phyloP scores from a whole-genome alignment of 2,113 vertebrate genomes.

The Pomatostomus ruficeps region DNA sequence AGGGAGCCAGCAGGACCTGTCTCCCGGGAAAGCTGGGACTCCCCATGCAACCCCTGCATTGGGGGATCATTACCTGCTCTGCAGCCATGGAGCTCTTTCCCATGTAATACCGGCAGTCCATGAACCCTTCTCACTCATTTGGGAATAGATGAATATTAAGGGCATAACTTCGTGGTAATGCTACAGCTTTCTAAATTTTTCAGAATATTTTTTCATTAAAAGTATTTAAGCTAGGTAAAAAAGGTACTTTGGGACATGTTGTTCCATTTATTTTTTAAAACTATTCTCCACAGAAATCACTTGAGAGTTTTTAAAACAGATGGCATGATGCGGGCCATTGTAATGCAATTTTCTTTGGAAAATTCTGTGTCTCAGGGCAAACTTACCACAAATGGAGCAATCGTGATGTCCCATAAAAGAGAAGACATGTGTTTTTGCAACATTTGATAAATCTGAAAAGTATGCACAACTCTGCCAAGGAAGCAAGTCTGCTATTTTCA shows the following conservation, averaged over 20 bases:
- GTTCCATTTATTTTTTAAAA: conserved; percentile 39
- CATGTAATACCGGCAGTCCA: rapidly evolving
- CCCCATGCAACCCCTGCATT: rapidly evolving
- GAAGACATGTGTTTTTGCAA: conserved; percentile 16
- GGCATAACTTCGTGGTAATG: neutral
- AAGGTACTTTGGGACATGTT: neutral
- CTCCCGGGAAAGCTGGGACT: neutral
- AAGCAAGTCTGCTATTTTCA: conserved; percentile 22
- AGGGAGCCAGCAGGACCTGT: rapidly evolving
- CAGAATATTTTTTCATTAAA: neutral
- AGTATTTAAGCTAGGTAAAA: conserved; percentile 22
- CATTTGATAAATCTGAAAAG: conserved; percentile 11
- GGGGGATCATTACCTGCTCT: neutral
- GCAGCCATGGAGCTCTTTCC: neutral
- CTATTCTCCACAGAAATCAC: neutral
- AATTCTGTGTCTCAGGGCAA: conserved; percentile 40
- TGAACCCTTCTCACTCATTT: neutral
- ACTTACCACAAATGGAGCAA: conserved; percentile 45
- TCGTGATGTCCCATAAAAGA: neutral
- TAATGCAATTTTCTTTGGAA: conserved; percentile 48
- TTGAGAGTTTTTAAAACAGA: conserved; percentile 43
- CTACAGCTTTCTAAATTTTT: neutral
- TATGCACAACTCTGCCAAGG: neutral
- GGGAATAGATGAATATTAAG: neutral
- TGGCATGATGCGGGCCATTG: conserved; percentile 13